These are phyloP conservation scores for Lipophrys pholis DNA, from an alignment of 2,113 vertebrate species.

Conservation along the genomic window DNA sequence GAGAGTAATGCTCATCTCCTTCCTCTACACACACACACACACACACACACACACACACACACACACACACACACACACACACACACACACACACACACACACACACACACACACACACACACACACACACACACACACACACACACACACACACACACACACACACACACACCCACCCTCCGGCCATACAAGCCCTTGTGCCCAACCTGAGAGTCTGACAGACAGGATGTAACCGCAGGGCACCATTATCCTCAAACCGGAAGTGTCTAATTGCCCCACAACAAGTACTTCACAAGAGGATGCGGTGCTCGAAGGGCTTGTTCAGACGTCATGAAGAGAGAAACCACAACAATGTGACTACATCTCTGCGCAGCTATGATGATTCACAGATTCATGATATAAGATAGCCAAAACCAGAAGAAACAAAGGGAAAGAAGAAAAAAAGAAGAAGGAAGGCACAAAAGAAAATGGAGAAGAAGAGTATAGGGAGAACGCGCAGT, in stretches of 20 bases:
- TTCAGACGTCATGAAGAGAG: neutral
- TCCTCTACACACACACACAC: constrained; percentile 7
- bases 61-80: too few species aligned
- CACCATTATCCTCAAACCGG: constrained; percentile 70
- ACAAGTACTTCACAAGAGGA: constrained; percentile 64
- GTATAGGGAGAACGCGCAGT: constrained; percentile 37
- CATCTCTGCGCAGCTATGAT: constrained; percentile 10
- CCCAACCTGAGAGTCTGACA: constrained; percentile 62
- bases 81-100: too few species aligned
- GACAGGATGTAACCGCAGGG: constrained; percentile 76
- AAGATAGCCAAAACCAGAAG: neutral
- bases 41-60: too few species aligned
- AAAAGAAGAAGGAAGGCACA: constrained; percentile 5
- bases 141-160: too few species aligned
- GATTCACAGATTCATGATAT: constrained; percentile 32
- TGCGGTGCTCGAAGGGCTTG: constrained; percentile 9
- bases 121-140: too few species aligned
- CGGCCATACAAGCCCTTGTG: constrained; percentile 37
- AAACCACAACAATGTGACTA: neutral
- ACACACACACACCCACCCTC: constrained; percentile 16
- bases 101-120: too few species aligned
- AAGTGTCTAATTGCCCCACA: constrained; percentile 71
- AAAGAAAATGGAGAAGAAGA: constrained; percentile 15
- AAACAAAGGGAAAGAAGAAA: constrained; percentile 19
- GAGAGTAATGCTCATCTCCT: constrained; percentile 56